phyloP scores from a whole-genome alignment of 1,140 invertebrate genomes.

The Drosophila neocordata region DNA sequence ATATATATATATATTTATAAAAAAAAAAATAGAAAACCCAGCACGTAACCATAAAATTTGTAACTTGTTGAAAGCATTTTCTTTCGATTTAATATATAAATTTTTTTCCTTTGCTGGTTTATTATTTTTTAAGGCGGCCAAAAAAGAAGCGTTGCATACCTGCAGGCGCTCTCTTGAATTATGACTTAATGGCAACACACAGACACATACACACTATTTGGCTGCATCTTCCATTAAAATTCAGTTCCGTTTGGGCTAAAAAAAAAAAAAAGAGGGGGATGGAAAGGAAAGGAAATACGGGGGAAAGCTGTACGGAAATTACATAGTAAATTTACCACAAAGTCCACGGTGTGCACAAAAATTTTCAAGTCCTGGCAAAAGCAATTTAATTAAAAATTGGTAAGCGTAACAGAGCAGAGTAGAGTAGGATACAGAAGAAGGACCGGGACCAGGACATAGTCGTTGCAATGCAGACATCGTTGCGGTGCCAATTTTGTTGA shows the following conservation, averaged over 20 bases:
- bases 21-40: slow-evolving; percentile 16
- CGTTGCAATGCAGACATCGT: slow-evolving; percentile 21
- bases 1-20: no score
- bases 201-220: slow-evolving; percentile 4
- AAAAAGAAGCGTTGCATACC: slow-evolving; percentile 43
- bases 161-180: slow-evolving; percentile 55
- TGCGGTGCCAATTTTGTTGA: slow-evolving; percentile 9
- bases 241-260: slow-evolving; percentile 56
- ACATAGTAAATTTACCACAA: slow-evolving; percentile 62
- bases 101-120: slow-evolving; percentile 17
- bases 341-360: slow-evolving; percentile 43
- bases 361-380: not conserved
- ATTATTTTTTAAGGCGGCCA: slow-evolving; percentile 57
- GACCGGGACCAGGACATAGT: not conserved
- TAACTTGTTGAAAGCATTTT: slow-evolving; percentile 72
- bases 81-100: slow-evolving; percentile 26
- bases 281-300: not conserved
- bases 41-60: slow-evolving; percentile 70
- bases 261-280: slow-evolving; percentile 34
- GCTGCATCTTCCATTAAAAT: slow-evolving; percentile 69
- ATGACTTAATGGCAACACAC: slow-evolving; percentile 56
- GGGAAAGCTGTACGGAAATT: slow-evolving; percentile 38
- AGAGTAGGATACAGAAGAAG: not conserved
- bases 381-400: slow-evolving; percentile 54
- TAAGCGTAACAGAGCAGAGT: not conserved